Conservation (phyloP, 2,888 invertebrate species). For the Criorhina ranunculi region DNA sequence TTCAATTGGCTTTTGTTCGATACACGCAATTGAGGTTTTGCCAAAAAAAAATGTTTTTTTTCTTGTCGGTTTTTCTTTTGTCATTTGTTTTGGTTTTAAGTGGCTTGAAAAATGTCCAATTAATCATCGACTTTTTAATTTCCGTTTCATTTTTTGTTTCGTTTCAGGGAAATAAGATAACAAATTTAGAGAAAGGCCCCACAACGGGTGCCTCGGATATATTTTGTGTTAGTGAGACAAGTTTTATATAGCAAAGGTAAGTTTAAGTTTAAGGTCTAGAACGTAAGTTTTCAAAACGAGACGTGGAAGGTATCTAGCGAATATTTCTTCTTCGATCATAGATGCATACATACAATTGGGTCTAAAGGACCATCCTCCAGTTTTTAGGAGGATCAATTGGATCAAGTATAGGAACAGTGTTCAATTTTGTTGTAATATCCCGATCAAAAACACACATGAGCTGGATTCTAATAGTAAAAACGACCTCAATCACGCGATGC, state of each 20-base stretch:
- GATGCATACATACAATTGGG: no score
- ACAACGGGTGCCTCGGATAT: conserved; percentile 78
- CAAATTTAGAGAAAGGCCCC: conserved; percentile 69
- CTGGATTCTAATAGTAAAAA: no score
- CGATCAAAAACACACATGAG: no score
- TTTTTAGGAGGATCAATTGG: no score
- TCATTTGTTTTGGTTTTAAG: conserved; percentile 3
- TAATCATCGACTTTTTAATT: conserved; percentile 35
- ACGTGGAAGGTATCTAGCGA: no score
- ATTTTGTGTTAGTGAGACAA: neutral
- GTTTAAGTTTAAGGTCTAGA: neutral
- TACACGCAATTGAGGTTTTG: conserved; percentile 63
- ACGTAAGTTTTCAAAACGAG: neutral
- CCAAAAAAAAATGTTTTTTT: conserved; percentile 33
- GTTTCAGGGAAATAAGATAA: conserved; percentile 77
- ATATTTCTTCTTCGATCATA: no score
- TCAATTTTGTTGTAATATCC: no score
- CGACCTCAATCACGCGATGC: no score
- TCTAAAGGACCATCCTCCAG: no score
- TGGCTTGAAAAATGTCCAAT: conserved; percentile 9
- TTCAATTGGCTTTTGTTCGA: conserved; percentile 30
- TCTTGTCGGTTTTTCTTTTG: neutral
- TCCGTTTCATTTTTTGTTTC: conserved; percentile 33
- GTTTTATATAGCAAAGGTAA: conserved; percentile 25
- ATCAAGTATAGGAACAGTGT: no score